A percentile compares a stretch with the other conserved stretches of the same genome.
Evolutionary conservation across 2,113 vertebrate genomes (phyloP).

Genomic region (Thunnus maccoyii): DNA sequence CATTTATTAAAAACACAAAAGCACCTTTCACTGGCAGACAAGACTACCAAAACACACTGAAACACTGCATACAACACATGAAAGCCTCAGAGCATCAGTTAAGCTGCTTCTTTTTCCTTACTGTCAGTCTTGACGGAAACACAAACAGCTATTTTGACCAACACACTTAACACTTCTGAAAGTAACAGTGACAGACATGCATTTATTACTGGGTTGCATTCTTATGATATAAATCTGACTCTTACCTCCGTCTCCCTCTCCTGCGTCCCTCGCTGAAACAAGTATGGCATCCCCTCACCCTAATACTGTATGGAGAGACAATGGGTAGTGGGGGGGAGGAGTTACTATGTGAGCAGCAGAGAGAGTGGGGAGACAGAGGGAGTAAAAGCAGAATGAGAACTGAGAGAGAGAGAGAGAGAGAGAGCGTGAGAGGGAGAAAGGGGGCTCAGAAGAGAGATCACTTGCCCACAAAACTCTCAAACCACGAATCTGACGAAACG

Average conservation of each 20-base stretch:
- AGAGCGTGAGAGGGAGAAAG: constrained; percentile 25
- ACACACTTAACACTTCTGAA: constrained; percentile 28
- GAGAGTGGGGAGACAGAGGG: constrained; percentile 56
- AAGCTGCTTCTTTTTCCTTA: constrained; percentile 27
- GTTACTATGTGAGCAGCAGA: constrained; percentile 76
- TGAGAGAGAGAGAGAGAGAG: constrained; percentile 44
- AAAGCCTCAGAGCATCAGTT: constrained; percentile 57
- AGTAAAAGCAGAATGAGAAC: constrained; percentile 75
- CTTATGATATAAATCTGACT: constrained; percentile 66
- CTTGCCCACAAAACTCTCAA: constrained; percentile 70
- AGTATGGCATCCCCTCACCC: constrained; percentile 78
- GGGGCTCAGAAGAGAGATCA: constrained; percentile 63
- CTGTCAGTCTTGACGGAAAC: constrained; percentile 43
- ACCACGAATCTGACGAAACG: constrained; percentile 74
- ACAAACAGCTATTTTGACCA: constrained; percentile 23
- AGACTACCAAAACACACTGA: constrained; percentile 43
- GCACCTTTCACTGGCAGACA: constrained; percentile 40
- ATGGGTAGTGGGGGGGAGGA: constrained; percentile 79
- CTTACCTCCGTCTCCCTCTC: constrained; percentile 76
- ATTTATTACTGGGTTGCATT: constrained; percentile 41
- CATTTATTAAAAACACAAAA: constrained; percentile 34
- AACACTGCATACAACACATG: constrained; percentile 53
- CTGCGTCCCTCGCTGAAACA: constrained; percentile 71
- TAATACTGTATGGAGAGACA: constrained; percentile 83
- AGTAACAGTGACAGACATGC: constrained; percentile 30